Conservation (phyloP, 92 coral and sea anemone species). For the Galaxea fascicularis region DNA sequence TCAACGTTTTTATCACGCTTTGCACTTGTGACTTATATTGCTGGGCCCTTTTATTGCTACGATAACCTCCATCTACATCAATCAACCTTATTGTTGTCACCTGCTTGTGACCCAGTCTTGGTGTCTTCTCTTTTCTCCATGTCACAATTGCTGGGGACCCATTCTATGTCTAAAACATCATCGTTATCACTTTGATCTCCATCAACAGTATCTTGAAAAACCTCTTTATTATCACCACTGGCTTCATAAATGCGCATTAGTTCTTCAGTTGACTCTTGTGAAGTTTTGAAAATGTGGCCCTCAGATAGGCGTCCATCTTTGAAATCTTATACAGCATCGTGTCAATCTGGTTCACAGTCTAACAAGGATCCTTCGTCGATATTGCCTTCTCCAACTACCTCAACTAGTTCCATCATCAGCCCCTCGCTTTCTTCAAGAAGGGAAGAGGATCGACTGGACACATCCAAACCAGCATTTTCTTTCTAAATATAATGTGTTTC, state of each 20-base stretch:
- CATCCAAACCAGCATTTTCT: slow-evolving; percentile 11
- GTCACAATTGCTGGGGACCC: no score
- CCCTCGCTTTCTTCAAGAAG: slow-evolving; percentile 31
- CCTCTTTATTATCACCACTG: slow-evolving; percentile 2
- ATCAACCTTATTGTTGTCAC: slow-evolving; percentile 33
- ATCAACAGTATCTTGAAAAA: neutral
- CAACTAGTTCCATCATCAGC: slow-evolving; percentile 40
- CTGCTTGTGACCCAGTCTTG: no score
- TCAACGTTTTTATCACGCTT: slow-evolving; percentile 47
- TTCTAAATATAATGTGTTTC: neutral
- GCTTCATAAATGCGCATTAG: slow-evolving; percentile 30
- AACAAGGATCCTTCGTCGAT: no score
- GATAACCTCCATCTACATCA: slow-evolving; percentile 61
- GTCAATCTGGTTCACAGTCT: slow-evolving; percentile 31
- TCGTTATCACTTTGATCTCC: no score
- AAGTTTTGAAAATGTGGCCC: slow-evolving; percentile 44
- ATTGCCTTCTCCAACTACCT: slow-evolving; percentile 53
- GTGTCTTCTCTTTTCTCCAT: no score
- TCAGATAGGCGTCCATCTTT: slow-evolving; percentile 16
- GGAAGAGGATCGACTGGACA: slow-evolving; percentile 21
- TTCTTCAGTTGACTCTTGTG: slow-evolving; percentile 31
- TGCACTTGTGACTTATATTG: no score
- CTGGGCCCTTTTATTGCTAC: slow-evolving; percentile 35
- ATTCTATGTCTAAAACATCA: no score
- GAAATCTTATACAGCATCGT: slow-evolving; percentile 25